Evolutionary conservation across 2,888 invertebrate genomes (phyloP).

Genomic region (Sarcophaga caerulescens): DNA sequence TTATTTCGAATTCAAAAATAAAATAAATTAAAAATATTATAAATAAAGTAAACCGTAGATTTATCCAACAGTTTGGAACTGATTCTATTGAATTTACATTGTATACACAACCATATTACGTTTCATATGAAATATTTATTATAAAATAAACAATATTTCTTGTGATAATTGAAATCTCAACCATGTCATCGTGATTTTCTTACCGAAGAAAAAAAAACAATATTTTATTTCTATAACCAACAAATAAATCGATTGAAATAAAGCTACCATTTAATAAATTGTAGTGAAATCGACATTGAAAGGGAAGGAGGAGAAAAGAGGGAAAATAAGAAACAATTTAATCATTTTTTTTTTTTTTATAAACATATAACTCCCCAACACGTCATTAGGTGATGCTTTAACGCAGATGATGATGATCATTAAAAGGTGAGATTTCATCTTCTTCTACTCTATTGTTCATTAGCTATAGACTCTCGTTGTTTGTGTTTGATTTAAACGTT

Average conservation of each 20-base stretch:
- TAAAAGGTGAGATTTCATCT: constrained; percentile 37
- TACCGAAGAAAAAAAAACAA: too few relatives aligned
- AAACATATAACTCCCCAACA: constrained; percentile 50
- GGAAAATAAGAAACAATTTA: constrained; percentile 15
- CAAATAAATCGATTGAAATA: not conserved
- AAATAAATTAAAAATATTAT: too few relatives aligned
- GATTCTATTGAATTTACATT: too few relatives aligned
- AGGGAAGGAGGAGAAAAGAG: not conserved
- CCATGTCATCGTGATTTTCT: too few relatives aligned
- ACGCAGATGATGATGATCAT: constrained; percentile 4
- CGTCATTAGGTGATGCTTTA: constrained; percentile 29
- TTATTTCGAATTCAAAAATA: too few relatives aligned
- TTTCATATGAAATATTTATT: too few relatives aligned
- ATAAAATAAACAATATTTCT: too few relatives aligned
- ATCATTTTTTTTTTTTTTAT: constrained; percentile 41
- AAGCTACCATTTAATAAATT: not conserved
- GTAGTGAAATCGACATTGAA: not conserved
- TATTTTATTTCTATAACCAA: not conserved
- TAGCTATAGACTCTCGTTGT: not conserved
- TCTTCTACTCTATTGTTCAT: not conserved
- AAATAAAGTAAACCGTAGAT: too few relatives aligned
- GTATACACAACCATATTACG: too few relatives aligned
- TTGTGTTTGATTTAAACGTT: not conserved
- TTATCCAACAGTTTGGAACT: too few relatives aligned
- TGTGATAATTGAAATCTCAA: too few relatives aligned